Conservation (phyloP, 1,140 invertebrate genomes). For the Drosophila tsacasi region DNA sequence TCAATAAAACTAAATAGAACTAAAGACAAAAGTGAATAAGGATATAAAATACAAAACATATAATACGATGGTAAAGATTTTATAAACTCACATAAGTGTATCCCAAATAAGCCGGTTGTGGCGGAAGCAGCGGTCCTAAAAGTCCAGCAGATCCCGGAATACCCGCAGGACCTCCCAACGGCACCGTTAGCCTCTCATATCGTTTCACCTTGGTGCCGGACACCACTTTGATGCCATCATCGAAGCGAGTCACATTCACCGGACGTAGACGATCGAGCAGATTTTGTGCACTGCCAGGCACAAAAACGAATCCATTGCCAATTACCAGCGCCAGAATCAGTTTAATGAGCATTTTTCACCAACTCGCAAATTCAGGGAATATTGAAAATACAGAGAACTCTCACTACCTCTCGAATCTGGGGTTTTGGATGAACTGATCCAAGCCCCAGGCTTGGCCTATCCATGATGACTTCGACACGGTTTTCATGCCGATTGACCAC, state of each 20-base stretch:
- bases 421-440: slow-evolving; percentile 52
- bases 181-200: slow-evolving; percentile 73
- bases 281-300: slow-evolving; percentile 72
- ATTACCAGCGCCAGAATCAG: slow-evolving; percentile 40
- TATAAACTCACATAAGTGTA: slow-evolving; percentile 64
- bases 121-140: slow-evolving; percentile 55
- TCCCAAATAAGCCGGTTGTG: slow-evolving; percentile 61
- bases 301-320: slow-evolving; percentile 54
- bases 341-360: slow-evolving; percentile 48
- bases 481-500: slow-evolving; percentile 80
- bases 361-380: not conserved
- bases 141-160: slow-evolving; percentile 58
- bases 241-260: slow-evolving; percentile 50
- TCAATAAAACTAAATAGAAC: no score
- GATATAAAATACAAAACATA: not conserved
- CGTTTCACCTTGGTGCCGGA: slow-evolving; percentile 83
- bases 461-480: slow-evolving; percentile 81
- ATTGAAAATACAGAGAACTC: not conserved
- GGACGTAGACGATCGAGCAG: slow-evolving; percentile 67
- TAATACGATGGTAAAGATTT: no score
- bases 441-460: slow-evolving; percentile 25
- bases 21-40: not conserved
- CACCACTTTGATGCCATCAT: slow-evolving; percentile 76
- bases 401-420: slow-evolving; percentile 36
- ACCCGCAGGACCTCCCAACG: slow-evolving; percentile 55